Percentiles rank a stretch among this genome's conserved stretches.
These are phyloP conservation scores for Crambe crambe DNA, from an alignment of 37 sponge, comb jelly and placozoan genomes.

Conservation along the genomic window DNA sequence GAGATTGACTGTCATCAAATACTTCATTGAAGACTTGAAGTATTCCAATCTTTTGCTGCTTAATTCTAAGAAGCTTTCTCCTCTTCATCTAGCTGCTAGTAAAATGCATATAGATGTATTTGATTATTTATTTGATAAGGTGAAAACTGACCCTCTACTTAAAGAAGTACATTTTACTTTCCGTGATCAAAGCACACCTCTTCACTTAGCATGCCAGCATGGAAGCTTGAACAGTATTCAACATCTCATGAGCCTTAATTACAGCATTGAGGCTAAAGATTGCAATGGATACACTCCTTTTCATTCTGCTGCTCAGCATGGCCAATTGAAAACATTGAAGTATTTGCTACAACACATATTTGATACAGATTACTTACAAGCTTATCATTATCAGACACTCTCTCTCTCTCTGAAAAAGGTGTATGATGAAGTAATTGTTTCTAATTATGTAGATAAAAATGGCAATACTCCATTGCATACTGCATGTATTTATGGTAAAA, in stretches of 20 bases:
- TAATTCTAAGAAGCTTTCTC: no score
- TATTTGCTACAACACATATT: no score
- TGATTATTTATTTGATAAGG: no score
- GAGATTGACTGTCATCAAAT: no score
- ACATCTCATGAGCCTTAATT: background rate
- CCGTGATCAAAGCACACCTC: no score
- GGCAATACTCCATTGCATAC: background rate
- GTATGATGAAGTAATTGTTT: background rate
- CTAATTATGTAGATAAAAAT: background rate
- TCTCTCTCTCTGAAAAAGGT: background rate
- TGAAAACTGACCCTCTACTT: no score
- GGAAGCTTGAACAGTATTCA: background rate
- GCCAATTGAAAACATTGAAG: background rate
- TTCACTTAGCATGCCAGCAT: background rate
- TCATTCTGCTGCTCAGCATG: background rate
- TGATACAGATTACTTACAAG: background rate
- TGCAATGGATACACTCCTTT: background rate
- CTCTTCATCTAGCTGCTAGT: no score
- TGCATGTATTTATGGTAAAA: background rate
- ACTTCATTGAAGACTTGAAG: no score
- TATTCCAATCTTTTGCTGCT: no score
- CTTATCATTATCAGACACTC: background rate
- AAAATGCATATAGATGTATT: no score
- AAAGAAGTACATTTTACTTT: no score
- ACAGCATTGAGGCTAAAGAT: background rate